These are phyloP conservation scores for Leptopilina clavipes DNA, from an alignment of 1,140 invertebrate species.

Conservation along the genomic window DNA sequence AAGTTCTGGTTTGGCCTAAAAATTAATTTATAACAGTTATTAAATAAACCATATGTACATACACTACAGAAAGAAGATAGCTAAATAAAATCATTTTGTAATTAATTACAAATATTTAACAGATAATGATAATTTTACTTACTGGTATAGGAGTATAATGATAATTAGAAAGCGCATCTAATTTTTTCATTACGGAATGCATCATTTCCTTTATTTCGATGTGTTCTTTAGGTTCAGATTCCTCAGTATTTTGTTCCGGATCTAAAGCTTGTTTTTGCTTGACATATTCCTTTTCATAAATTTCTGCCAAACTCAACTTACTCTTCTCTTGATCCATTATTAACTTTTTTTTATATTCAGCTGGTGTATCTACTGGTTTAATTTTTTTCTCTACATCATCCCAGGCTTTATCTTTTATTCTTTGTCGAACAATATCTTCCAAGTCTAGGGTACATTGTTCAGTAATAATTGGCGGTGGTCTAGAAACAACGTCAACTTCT, in stretches of 20 bases:
- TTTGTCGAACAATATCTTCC: slow-evolving; percentile 92
- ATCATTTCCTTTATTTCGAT: slow-evolving; percentile 86
- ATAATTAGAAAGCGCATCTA: slow-evolving; percentile 95
- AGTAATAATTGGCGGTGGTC: slow-evolving; percentile 92
- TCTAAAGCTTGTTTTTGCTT: slow-evolving; percentile 84
- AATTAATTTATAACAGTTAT: slow-evolving; percentile 41
- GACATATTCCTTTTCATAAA: slow-evolving; percentile 96
- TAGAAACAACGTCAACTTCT: slow-evolving; percentile 89
- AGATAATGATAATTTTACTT: slow-evolving; percentile 55
- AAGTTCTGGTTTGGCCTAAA: slow-evolving; percentile 86
- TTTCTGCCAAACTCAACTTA: slow-evolving; percentile 93
- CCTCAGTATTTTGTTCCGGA: slow-evolving; percentile 74
- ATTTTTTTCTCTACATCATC: slow-evolving; percentile 95
- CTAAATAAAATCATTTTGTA: too few relatives aligned
- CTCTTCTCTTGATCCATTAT: slow-evolving; percentile 96
- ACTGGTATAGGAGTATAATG: slow-evolving; percentile 93
- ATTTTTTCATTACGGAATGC: slow-evolving; percentile 87
- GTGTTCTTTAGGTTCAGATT: slow-evolving; percentile 82
- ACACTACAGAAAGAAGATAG: too few relatives aligned
- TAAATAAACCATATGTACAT: too few relatives aligned
- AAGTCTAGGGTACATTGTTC: slow-evolving; percentile 90
- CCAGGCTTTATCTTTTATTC: slow-evolving; percentile 96
- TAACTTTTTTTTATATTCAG: slow-evolving; percentile 93
- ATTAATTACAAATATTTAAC: slow-evolving; percentile 5
- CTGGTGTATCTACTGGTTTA: slow-evolving; percentile 88